phyloP scores from a whole-genome alignment of 2,797 vertebrate species.

The Pogoniulus pusillus region DNA sequence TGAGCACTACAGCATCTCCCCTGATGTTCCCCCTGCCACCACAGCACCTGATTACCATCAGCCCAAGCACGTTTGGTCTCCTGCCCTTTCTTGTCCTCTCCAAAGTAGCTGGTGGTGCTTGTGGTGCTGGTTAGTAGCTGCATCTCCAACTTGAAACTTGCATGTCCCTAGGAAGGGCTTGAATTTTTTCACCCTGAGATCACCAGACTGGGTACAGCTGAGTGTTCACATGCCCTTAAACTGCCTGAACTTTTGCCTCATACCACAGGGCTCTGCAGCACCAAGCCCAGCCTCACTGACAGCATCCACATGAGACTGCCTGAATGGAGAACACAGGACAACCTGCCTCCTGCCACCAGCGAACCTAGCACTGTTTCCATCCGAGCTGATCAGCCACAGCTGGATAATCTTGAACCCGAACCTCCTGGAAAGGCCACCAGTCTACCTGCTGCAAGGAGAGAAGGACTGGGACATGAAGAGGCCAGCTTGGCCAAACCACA shows the following conservation, averaged over 20 bases:
- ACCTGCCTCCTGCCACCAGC: not conserved
- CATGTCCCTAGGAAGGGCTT: not conserved
- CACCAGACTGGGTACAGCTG: not conserved
- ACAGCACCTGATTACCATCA: not conserved
- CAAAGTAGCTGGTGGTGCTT: not conserved
- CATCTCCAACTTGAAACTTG: not conserved
- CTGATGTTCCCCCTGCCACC: not conserved
- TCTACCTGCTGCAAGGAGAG: not conserved
- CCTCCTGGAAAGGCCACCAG: not conserved
- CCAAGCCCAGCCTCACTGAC: not conserved
- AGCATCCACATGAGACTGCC: not conserved
- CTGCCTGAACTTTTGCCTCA: not conserved
- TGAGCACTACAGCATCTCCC: not conserved
- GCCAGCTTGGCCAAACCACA: not conserved
- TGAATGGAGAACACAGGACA: accelerated
- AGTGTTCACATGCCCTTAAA: not conserved
- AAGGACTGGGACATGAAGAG: not conserved
- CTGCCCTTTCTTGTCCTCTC: not conserved
- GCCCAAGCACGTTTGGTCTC: not conserved
- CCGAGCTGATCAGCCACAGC: not conserved
- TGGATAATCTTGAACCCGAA: not conserved
- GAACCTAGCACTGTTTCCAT: not conserved
- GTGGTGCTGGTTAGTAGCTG: not conserved
- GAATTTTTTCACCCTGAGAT: not conserved
- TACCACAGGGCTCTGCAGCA: not conserved